Conservation (phyloP, 2,113 vertebrate genomes). For the Ptilorrhoa leucosticta region DNA sequence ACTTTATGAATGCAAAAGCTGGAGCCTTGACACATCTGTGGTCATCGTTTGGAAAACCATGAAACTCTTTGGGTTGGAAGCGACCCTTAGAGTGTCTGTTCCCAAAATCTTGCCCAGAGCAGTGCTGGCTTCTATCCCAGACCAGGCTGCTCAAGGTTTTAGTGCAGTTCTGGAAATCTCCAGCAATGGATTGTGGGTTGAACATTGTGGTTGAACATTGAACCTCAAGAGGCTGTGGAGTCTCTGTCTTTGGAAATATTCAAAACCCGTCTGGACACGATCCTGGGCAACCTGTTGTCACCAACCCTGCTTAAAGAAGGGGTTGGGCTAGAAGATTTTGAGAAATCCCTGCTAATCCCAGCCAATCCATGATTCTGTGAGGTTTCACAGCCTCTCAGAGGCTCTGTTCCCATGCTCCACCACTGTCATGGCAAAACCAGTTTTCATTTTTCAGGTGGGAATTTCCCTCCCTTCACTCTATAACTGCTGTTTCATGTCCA, state of each 20-base stretch:
- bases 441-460: background rate
- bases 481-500: background rate
- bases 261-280: background rate
- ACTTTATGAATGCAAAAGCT: background rate
- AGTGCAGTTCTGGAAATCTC: background rate
- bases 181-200: accelerated
- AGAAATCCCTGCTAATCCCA: background rate
- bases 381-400: background rate
- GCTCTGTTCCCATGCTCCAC: background rate
- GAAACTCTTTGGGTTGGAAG: background rate
- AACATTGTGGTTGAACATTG: background rate
- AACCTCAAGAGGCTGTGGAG: background rate
- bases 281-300: background rate
- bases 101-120: background rate
- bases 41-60: background rate
- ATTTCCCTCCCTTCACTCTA: background rate
- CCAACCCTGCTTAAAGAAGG: background rate
- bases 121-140: background rate
- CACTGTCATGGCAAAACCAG: background rate
- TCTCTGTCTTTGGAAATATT: background rate
- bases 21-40: background rate
- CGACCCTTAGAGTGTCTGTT: background rate
- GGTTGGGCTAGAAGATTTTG: background rate
- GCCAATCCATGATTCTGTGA: background rate
- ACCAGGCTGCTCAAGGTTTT: background rate